A percentile compares a stretch with the other conserved stretches of the same genome.
phyloP scores from a whole-genome alignment of 2,797 vertebrate genomes.

The Heterohyrax brucei region DNA sequence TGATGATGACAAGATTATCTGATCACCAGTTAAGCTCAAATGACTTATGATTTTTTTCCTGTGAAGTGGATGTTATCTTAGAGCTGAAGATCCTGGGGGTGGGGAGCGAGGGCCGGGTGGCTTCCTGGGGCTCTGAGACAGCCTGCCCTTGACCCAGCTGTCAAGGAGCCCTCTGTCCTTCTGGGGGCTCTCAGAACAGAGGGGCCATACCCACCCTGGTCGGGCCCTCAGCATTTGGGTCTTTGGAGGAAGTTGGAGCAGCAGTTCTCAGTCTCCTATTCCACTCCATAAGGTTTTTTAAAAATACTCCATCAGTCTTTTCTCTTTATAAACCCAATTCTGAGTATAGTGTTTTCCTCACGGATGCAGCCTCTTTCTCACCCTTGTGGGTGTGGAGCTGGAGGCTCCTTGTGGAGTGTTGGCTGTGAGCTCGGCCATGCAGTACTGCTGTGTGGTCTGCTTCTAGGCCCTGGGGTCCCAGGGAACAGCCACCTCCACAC shows the following conservation, averaged over 20 bases:
- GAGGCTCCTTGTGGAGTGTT: too few species aligned
- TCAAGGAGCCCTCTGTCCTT: fast-evolving
- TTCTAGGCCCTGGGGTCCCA: too few species aligned
- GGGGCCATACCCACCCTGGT: not conserved
- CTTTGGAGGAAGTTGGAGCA: not conserved
- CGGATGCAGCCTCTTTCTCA: not conserved
- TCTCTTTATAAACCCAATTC: not conserved
- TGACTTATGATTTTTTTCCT: not conserved
- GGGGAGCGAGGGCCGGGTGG: not conserved
- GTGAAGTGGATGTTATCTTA: not conserved
- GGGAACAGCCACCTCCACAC: too few species aligned
- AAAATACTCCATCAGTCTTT: not conserved
- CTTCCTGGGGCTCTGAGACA: not conserved
- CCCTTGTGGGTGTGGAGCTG: not conserved
- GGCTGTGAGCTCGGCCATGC: too few species aligned
- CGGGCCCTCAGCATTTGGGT: not conserved
- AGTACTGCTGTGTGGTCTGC: too few species aligned
- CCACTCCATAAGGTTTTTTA: not conserved
- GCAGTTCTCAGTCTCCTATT: not conserved
- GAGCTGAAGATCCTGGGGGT: not conserved
- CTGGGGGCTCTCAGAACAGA: not conserved
- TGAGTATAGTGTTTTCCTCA: not conserved
- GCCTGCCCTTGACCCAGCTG: not conserved
- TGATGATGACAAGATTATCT: not conserved
- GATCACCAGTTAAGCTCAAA: not conserved